Base-by-base conservation (phyloP, 2,113 vertebrate species). In the Manacus vitellinus region DNA sequence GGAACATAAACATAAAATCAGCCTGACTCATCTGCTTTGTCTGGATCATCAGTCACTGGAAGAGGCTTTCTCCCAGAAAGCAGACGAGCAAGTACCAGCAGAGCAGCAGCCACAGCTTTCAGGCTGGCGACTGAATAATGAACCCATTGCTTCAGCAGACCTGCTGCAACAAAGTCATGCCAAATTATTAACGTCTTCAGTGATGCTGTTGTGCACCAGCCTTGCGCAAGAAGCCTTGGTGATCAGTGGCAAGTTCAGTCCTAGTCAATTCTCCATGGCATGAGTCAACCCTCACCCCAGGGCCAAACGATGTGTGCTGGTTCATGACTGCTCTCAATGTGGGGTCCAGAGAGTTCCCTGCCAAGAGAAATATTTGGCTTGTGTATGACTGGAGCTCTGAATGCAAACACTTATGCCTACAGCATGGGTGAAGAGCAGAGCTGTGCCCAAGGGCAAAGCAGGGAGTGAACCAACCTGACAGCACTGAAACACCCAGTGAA, bases 311-410 rank as follows among this genome's bases (percentile, higher is more conserved):
- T 14, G 43, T 31, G 21, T 30, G 63, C 56, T 71, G 72, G 25
- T 63, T 84, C 61, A 39, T 1, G 30, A 37, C 41, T 80, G 47
- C 56, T 94, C 84, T 87, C 66, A 4, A 39, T 87, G 93, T 89
- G 94, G 59, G 95, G 94, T 59, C 93, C 80, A 85, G 83, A 1
- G 2, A 52, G 28, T 72, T 72, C 52, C 21, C 73, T 2, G 76
- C 95, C 95, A 95, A 92, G 47, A 84, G 73, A 96, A 96, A 91
- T 67, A 86, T 55, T 94, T 92, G 76, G 30, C 66, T 89, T 74
- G 9, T 63, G 89, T 78, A 89, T 91, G 68, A 76, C 56, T 75
- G 85, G 73, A 95, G 84, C 54, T 49, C 39, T 94, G 89, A 91
- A 54, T 44, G 54, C 87, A 84, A 92, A 74, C 58, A n/a, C 56